phyloP scores from a whole-genome alignment of 1,140 invertebrate species.

The Chionoecetes opilio region DNA sequence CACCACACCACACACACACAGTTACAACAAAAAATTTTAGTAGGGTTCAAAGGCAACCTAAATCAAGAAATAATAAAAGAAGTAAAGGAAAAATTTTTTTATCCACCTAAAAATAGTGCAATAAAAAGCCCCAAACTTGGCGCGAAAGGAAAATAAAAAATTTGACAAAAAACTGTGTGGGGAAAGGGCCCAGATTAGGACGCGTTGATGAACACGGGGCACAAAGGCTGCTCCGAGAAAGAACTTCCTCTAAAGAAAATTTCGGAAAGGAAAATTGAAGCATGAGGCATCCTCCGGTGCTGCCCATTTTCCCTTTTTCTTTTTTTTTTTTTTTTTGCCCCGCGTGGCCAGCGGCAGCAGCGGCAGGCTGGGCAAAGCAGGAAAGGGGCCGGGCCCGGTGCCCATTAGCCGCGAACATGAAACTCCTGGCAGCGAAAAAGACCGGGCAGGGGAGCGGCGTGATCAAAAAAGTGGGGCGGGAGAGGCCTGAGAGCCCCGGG shows the following conservation, averaged over 20 bases:
- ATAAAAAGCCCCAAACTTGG: no score
- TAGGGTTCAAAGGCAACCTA: no score
- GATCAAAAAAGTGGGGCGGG: background rate
- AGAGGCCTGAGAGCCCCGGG: background rate
- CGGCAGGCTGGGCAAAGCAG: background rate
- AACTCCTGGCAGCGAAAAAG: slow-evolving; percentile 14
- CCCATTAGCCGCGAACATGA: slow-evolving; percentile 1
- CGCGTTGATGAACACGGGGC: background rate
- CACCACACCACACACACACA: no score
- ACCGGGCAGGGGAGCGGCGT: background rate
- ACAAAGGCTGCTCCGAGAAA: background rate
- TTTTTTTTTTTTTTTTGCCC: no score
- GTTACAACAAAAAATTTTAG: no score
- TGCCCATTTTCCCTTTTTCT: background rate
- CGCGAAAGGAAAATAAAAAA: background rate
- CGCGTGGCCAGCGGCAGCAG: no score
- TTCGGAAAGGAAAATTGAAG: background rate
- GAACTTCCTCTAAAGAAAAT: no score
- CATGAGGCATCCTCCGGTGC: background rate
- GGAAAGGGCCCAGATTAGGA: background rate
- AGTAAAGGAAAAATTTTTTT: no score
- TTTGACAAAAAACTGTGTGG: background rate
- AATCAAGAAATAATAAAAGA: no score
- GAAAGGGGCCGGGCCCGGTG: background rate
- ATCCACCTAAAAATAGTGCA: no score